These are phyloP conservation scores for Drosophila antonietae DNA, from an alignment of 2,888 invertebrate genomes.

Conservation along the genomic window DNA sequence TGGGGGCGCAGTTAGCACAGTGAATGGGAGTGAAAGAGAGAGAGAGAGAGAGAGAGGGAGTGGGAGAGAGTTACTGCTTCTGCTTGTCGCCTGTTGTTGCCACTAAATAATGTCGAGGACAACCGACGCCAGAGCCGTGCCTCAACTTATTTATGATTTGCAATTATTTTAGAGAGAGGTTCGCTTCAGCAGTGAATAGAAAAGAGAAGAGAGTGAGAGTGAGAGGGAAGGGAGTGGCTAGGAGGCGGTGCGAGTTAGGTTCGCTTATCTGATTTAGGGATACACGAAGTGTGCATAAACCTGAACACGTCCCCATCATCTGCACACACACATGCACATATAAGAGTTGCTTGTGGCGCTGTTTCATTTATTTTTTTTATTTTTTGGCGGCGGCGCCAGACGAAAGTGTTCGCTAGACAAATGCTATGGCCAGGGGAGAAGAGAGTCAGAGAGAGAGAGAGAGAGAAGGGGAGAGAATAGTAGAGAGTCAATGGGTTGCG, in stretches of 20 bases:
- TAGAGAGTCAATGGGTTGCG: slow-evolving; percentile 8
- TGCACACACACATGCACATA: not conserved
- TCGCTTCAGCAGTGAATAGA: slow-evolving; percentile 11
- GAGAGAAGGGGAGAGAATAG: slow-evolving; percentile 16
- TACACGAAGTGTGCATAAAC: slow-evolving; percentile 68
- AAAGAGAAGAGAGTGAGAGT: not conserved
- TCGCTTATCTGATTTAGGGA: slow-evolving; percentile 67
- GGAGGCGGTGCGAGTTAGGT: slow-evolving; percentile 27
- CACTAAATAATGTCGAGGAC: slow-evolving; percentile 70
- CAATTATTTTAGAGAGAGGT: slow-evolving; percentile 63
- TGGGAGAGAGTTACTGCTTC: slow-evolving; percentile 11
- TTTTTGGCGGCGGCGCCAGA: slow-evolving; percentile 62
- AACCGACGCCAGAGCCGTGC: slow-evolving; percentile 40
- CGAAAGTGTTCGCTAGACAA: slow-evolving; percentile 74
- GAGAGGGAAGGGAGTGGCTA: not conserved
- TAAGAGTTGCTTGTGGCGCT: slow-evolving; percentile 20
- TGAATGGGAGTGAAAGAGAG: not conserved
- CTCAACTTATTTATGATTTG: slow-evolving; percentile 72
- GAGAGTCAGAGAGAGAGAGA: not conserved
- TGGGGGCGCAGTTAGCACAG: too few species aligned
- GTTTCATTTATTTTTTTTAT: slow-evolving; percentile 26
- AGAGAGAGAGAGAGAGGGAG: not conserved
- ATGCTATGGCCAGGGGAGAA: slow-evolving; percentile 33
- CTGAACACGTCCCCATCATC: slow-evolving; percentile 43
- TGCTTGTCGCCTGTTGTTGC: slow-evolving; percentile 47